These are phyloP conservation scores for Drosophila punjabiensis DNA, from an alignment of 1,140 invertebrate species.

Conservation along the genomic window DNA sequence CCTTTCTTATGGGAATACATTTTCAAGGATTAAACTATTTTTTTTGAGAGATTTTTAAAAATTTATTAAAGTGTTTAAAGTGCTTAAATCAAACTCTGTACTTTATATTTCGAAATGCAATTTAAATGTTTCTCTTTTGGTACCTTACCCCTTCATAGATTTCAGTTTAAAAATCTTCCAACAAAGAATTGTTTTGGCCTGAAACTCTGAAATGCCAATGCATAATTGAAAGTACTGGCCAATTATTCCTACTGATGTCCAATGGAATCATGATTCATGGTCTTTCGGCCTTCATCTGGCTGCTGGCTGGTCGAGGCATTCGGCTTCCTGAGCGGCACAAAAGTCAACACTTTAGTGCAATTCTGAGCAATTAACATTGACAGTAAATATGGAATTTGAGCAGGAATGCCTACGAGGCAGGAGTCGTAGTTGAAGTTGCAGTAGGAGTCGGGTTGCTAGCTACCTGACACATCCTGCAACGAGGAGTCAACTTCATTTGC, in stretches of 20 bases:
- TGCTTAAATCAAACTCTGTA: no score
- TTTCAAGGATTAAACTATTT: neutral
- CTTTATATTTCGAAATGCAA: neutral
- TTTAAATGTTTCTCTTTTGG: neutral
- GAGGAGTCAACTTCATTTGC: slow-evolving; percentile 75
- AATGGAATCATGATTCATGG: slow-evolving; percentile 29
- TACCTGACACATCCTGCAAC: slow-evolving; percentile 55
- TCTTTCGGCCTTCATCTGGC: slow-evolving; percentile 12
- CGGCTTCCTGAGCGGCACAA: slow-evolving; percentile 70
- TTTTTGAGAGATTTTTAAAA: neutral
- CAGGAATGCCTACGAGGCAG: slow-evolving; percentile 76
- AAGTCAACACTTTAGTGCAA: slow-evolving; percentile 81
- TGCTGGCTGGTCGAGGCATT: slow-evolving; percentile 54
- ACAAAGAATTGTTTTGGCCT: neutral
- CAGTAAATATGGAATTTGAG: slow-evolving; percentile 81
- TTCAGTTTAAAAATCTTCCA: neutral
- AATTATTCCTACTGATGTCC: slow-evolving; percentile 17
- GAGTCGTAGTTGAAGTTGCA: neutral
- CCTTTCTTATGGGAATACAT: neutral
- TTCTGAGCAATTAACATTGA: slow-evolving; percentile 79
- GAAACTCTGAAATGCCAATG: slow-evolving; percentile 12
- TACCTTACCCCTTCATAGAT: neutral
- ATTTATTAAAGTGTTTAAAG: neutral
- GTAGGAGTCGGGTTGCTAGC: neutral
- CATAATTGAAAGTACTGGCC: slow-evolving; percentile 42